Base-by-base conservation (phyloP, 2,797 vertebrate species). In the Thunnus albacares region DNA sequence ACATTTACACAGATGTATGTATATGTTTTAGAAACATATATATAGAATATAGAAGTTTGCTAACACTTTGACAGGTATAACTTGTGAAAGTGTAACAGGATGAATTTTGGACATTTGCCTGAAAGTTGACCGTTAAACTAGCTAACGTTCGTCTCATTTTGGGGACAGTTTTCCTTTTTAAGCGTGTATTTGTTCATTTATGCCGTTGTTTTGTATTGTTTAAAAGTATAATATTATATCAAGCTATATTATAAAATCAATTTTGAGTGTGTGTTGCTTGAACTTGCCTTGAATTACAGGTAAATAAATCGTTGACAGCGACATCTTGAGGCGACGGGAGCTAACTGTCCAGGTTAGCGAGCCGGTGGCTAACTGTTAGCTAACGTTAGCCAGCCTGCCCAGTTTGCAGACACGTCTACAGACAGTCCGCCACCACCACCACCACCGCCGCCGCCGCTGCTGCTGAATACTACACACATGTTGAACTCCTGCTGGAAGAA, bases 391-490 rank as follows among this genome's bases (percentile, higher is more conserved):
- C 26, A 45, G 60, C 43, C 61, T 57, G 71, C 78, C 30, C 58
- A 6, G 70, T 49, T 3, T 67, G 69, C 67, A 83, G 90, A 93
- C 92, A 93, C 94, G 90, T 92, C 85, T 57, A 79, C 92, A 89
- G 57, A 76, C 74, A 63, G 45, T 30, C 45, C 22, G 59, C 77
- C 5, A 72, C 73, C 43, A 60, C 77, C 28, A 30, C 28, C 28
- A 30, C 28, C 28, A 30, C 28, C 3, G 28, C 77, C 4, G 75
- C 77, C 4, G 75, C 73, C 28, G 65, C 77, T 3, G 75, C 71
- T 33, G 65, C 69, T 57, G 52, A 65, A 62, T 9, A 73, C 49
- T 5, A 30, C 24, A 89, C 91, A 89, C 89, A 91, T 87, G 90
- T 83, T 67, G 52, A 38, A 26, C 75, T 59, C 81, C 76, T 69